phyloP scores from a whole-genome alignment of 1,140 invertebrate species.

The Drosophila bipectinata region DNA sequence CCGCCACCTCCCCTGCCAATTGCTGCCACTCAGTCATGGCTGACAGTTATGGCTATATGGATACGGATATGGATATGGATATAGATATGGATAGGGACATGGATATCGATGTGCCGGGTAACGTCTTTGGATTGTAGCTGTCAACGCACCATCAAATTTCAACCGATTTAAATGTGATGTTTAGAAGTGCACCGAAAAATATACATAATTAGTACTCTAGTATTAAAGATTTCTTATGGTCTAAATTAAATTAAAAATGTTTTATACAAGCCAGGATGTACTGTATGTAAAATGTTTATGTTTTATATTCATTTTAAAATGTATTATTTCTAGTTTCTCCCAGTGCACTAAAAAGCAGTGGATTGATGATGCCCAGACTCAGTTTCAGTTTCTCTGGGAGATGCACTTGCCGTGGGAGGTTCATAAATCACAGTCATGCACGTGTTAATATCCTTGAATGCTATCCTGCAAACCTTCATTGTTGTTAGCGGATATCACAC shows the following conservation, averaged over 20 bases:
- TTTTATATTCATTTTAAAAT: background rate
- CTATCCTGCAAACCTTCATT: constrained; percentile 19
- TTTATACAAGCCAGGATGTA: background rate
- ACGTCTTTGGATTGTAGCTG: constrained; percentile 72
- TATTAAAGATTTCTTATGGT: background rate
- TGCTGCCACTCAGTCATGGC: constrained; percentile 59
- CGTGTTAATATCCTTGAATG: constrained; percentile 51
- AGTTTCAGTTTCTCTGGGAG: constrained; percentile 15
- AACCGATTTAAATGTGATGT: constrained; percentile 49
- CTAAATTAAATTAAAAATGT: background rate
- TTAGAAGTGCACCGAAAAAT: constrained; percentile 20
- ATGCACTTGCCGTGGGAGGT: constrained; percentile 31
- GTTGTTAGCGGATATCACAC: constrained; percentile 39
- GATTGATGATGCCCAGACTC: constrained; percentile 36
- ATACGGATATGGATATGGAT: constrained; percentile 52
- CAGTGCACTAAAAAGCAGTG: constrained; percentile 9
- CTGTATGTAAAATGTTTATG: background rate
- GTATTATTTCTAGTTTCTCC: background rate
- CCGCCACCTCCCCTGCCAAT: constrained; percentile 33
- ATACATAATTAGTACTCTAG: background rate
- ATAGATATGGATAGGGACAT: constrained; percentile 28
- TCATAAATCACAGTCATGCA: constrained; percentile 65
- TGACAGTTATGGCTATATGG: constrained; percentile 63
- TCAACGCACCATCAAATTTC: constrained; percentile 67
- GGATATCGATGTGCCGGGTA: constrained; percentile 41